Percentiles rank a stretch among this genome's conserved stretches.
Conservation (phyloP, 2,113 vertebrate genomes). For the Dermatemys mawii region DNA sequence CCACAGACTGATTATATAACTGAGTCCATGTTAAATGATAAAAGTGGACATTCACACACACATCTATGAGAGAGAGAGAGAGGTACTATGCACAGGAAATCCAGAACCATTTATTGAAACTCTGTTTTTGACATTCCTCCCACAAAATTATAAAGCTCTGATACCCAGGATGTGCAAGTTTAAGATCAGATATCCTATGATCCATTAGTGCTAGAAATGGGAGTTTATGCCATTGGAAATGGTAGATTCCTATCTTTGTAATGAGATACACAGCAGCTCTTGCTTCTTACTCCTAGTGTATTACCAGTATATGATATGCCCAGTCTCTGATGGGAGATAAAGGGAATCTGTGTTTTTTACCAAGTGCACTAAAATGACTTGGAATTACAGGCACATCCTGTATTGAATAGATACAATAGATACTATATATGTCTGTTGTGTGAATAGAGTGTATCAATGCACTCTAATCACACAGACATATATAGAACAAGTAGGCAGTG, state of each 20-base stretch:
- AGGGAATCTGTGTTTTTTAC: neutral
- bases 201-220: rapidly evolving
- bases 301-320: rapidly evolving
- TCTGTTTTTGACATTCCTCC: neutral
- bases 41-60: neutral
- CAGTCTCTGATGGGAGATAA: neutral
- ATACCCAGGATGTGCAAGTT: neutral
- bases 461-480: neutral
- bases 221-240: neutral
- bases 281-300: rapidly evolving
- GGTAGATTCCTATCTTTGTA: neutral
- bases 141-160: neutral
- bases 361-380: neutral
- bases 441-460: too few species aligned
- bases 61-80: neutral
- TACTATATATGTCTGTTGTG: too few species aligned
- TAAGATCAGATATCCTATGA: neutral
- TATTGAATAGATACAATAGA: neutral
- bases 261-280: neutral
- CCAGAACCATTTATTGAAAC: neutral
- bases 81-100: neutral
- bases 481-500: neutral
- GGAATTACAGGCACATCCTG: neutral
- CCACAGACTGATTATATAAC: rapidly evolving
- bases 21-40: rapidly evolving